Base-by-base conservation (phyloP, 1,140 invertebrate species). In the Coboldia fuscipes region DNA sequence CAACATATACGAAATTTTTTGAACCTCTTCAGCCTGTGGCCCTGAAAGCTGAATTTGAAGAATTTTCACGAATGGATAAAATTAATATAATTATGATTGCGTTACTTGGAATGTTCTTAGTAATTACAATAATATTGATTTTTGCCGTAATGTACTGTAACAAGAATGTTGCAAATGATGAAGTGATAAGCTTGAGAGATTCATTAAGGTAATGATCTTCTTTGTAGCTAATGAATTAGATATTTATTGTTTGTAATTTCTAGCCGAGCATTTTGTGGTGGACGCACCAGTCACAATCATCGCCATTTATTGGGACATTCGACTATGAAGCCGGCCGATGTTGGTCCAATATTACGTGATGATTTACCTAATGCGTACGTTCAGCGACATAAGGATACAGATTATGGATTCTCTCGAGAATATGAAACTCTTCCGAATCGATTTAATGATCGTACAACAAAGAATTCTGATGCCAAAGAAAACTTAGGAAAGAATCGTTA, bases 401-500 rank as follows among this genome's bases (percentile, higher is more conserved):
- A 86, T 51, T 83, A 82, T 45, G 80, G 80, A 2, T 89, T 89
- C 54, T 72, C 85, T 46, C 73, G 82, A 33, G 82, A 88, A 50
- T 86, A 85, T 50, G 82, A 79, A 58, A 59, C 82, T 42, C 54
- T 89, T 10, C 84, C 85, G 0, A 84, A 89, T 46, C 65, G 76
- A 30, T 89, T 86, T 51, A 71, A 72, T 19, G 85, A 90, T 56
- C 61, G 85, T 9, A 88, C 83, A 1, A 84, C 80, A 1, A 65
- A 78, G 42, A 75, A 82, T 14, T 85, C 82, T 0, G 84, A 90
- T 46, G 64, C 73, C 19, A 66, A 79, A n/a, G 82, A 90, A 54
- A 94, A 94, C 58, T 57, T 75, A 9, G 70, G 72, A 33, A 86
- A 86, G 56, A 86, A 89, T 60, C 62, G 78, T 16, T 85, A 89